These are phyloP conservation scores for Plagodis pulveraria DNA, from an alignment of 2,888 invertebrate genomes.

Conservation along the genomic window DNA sequence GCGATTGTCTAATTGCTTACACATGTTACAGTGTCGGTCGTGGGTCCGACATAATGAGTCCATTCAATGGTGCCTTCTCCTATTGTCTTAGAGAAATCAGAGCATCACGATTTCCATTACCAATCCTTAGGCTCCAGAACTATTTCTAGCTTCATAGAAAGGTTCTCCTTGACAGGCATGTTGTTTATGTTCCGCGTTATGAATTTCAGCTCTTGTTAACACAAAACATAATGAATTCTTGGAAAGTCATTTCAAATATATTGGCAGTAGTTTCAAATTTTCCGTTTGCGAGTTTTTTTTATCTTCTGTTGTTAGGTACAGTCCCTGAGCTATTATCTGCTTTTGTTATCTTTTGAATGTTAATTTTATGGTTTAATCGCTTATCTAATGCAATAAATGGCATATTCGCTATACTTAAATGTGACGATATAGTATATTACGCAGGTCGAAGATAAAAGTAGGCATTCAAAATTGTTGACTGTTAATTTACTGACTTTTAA, in stretches of 20 bases:
- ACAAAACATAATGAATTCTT: conserved; percentile 12
- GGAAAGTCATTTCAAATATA: conserved; percentile 3
- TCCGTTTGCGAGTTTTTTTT: conserved; percentile 34
- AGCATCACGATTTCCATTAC: conserved; percentile 28
- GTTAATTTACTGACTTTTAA: too few species aligned
- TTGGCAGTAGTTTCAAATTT: conserved; percentile 28
- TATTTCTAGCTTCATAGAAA: conserved; percentile 13
- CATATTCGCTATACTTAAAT: conserved; percentile 1
- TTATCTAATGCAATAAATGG: conserved; percentile 18
- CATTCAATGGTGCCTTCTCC: conserved; percentile 34
- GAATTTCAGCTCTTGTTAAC: conserved; percentile 3
- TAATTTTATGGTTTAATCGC: conserved; percentile 52
- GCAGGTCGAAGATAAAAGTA: too few species aligned
- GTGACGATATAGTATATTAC: too few species aligned
- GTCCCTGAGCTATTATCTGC: conserved; percentile 19
- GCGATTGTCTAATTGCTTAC: conserved; percentile 40
- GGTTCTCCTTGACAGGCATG: conserved; percentile 1
- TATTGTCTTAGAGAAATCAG: conserved; percentile 30
- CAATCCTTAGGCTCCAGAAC: conserved; percentile 26
- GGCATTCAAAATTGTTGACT: too few species aligned
- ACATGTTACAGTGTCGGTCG: conserved; percentile 34
- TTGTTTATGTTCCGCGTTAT: conserved; percentile 8
- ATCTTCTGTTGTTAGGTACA: conserved; percentile 40
- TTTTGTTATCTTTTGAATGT: conserved; percentile 57
- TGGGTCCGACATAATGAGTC: conserved; percentile 37